Evolutionary conservation across 2,113 vertebrate species (phyloP), one percentile per base, ranked within the genome.

Genomic region (Ginglymostoma cirratum): DNA sequence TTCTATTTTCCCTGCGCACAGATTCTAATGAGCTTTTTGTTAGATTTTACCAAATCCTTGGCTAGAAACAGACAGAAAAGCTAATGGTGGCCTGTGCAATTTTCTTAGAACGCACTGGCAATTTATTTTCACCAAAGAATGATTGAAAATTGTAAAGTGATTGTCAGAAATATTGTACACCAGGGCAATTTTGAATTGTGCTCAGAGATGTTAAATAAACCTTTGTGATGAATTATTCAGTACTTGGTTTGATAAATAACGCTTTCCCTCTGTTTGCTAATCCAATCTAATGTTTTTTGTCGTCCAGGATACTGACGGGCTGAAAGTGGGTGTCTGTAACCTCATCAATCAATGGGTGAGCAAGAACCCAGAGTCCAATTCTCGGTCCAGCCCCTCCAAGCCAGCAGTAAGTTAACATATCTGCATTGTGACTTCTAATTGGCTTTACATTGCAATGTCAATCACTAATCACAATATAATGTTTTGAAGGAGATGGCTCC

Each of bases 341-440:
- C 97, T 98, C 87, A 98, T 98, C 96, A 97, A 97, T 92, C 98
- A 98, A 95, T 98, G 98, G 98, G 97, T 97, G 85, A 98, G 96
- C 97, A 97, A 97, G 48, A 96, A 96, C 90, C 95, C 97, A 42
- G 97, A 98, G 21, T 96, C 96, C 8, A 96, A 96, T 96, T 90
- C 95, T 80, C 97, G 97, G 96, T 96, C 90, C 96, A 97, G 97
- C 0, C 96, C 97, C 14, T 97, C 96, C 96, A 98, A 97, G 97
- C 96, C 97, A 83, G 95, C 97, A 72, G 98, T 98, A 93, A 97
- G 97, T 96, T 48, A 94, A 7, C 14, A 38, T 45, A 12, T 1
- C 23, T 48, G 3, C 45, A 8, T 23, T n/a, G 4, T 27, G n/a
- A 30, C 45, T 27, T 30, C 3, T 27, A 66, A 19, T 66, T n/a